A percentile compares a stretch with the other conserved stretches of the same genome.
These are phyloP conservation scores for Ictalurus punctatus DNA, from an alignment of 2,113 vertebrate genomes.

Conservation along the genomic window DNA sequence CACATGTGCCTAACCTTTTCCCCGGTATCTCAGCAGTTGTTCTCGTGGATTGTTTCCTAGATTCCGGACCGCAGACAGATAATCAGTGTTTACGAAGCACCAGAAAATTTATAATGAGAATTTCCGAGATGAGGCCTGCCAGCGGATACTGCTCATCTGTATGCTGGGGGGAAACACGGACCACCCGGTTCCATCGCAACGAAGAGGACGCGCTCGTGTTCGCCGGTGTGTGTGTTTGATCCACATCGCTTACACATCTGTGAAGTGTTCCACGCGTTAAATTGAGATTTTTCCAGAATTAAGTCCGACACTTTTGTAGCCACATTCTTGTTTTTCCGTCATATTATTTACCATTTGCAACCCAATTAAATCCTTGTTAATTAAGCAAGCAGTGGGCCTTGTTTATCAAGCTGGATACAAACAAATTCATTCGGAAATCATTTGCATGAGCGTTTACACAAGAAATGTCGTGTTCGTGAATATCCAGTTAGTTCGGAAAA, in stretches of 20 bases:
- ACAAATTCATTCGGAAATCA: background rate
- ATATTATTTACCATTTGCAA: background rate
- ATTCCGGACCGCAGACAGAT: conserved; percentile 48
- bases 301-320: background rate
- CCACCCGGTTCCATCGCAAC: conserved; percentile 47
- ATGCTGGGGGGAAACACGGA: conserved; percentile 31
- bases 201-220: conserved; percentile 31
- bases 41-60: conserved; percentile 17
- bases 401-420: conserved; percentile 1
- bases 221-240: conserved; percentile 7
- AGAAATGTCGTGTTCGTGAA: background rate
- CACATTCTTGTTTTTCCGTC: background rate
- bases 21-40: background rate
- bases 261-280: background rate
- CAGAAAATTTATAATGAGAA: conserved; percentile 42
- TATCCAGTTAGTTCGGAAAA: background rate
- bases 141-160: conserved; percentile 44
- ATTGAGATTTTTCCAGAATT: background rate
- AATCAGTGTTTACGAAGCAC: conserved; percentile 50
- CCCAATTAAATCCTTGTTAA: background rate
- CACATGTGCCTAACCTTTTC: background rate
- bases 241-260: conserved; percentile 33
- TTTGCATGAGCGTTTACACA: background rate
- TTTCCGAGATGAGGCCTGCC: conserved; percentile 38
- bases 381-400: background rate